Evolutionary conservation across 2,113 vertebrate genomes (phyloP).

Genomic region (Plecotus auritus): DNA sequence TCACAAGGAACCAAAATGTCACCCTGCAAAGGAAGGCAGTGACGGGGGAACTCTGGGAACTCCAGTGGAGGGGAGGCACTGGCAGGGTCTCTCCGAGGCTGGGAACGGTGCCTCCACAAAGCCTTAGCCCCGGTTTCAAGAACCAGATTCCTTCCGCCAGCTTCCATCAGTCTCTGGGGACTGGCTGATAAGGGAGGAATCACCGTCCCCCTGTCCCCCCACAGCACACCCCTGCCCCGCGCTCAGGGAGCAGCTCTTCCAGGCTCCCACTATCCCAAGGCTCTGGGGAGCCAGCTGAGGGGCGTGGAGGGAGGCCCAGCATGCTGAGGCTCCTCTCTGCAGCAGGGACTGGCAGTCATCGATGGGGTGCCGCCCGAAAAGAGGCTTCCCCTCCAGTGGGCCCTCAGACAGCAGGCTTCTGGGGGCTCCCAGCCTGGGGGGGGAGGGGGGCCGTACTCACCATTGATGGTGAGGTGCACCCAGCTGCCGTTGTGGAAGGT

Average conservation of each 20-base stretch:
- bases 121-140: not conserved
- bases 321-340: not conserved
- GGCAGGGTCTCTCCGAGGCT: not conserved
- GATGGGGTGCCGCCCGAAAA: not conserved
- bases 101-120: not conserved
- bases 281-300: not conserved
- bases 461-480: constrained; percentile 98
- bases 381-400: not conserved
- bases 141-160: not conserved
- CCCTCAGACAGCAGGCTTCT: not conserved
- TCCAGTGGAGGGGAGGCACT: not conserved
- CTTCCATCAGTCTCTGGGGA: too few relatives aligned
- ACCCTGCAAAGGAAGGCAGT: not conserved
- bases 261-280: not conserved
- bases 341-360: not conserved
- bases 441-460: constrained; percentile 78
- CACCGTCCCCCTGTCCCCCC: too few relatives aligned
- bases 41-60: not conserved
- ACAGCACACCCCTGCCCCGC: not conserved
- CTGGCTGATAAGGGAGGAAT: not conserved
- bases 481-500: constrained; percentile 99
- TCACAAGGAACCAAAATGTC: not conserved
- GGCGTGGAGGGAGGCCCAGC: too few relatives aligned
- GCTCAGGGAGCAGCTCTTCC: not conserved
- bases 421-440: not conserved